Conservation (phyloP, 2,888 invertebrate genomes). For the Hypena proboscidalis region DNA sequence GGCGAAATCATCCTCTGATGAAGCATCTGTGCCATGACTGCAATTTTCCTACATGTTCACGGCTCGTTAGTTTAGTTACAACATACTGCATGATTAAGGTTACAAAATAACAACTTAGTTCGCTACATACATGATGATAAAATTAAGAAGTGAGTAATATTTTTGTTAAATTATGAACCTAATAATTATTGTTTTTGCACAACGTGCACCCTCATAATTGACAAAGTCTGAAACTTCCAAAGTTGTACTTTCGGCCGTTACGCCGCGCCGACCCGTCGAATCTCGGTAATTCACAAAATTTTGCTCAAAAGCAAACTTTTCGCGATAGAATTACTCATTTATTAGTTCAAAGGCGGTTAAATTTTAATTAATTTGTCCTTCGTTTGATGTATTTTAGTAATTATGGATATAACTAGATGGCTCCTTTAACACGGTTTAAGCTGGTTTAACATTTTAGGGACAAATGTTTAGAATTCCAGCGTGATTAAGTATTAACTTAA, state of each 20-base stretch:
- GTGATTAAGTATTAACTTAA: too few relatives aligned
- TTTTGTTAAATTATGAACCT: conserved; percentile 11
- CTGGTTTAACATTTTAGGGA: too few relatives aligned
- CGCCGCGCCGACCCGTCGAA: conserved; percentile 9
- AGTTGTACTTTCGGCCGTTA: conserved; percentile 14
- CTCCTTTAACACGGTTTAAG: neutral
- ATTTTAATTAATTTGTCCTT: conserved; percentile 49
- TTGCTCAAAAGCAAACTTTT: conserved; percentile 51
- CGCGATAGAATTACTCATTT: conserved; percentile 64
- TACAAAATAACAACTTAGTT: too few relatives aligned
- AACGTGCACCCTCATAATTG: conserved; percentile 55
- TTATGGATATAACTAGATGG: conserved; percentile 3
- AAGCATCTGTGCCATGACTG: too few relatives aligned
- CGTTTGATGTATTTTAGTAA: conserved; percentile 43
- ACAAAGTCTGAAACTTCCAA: conserved; percentile 55
- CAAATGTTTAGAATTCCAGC: too few relatives aligned
- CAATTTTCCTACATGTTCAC: too few relatives aligned
- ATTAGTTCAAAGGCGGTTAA: conserved; percentile 52
- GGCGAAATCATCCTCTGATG: too few relatives aligned
- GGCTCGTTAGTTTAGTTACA: too few relatives aligned
- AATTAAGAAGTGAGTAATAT: neutral
- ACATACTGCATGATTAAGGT: too few relatives aligned
- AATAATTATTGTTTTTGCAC: neutral
- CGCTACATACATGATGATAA: too few relatives aligned
- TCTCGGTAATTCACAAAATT: conserved; percentile 53